These are phyloP conservation scores for Nyctibius grandis DNA, from an alignment of 2,797 vertebrate genomes.

Conservation along the genomic window DNA sequence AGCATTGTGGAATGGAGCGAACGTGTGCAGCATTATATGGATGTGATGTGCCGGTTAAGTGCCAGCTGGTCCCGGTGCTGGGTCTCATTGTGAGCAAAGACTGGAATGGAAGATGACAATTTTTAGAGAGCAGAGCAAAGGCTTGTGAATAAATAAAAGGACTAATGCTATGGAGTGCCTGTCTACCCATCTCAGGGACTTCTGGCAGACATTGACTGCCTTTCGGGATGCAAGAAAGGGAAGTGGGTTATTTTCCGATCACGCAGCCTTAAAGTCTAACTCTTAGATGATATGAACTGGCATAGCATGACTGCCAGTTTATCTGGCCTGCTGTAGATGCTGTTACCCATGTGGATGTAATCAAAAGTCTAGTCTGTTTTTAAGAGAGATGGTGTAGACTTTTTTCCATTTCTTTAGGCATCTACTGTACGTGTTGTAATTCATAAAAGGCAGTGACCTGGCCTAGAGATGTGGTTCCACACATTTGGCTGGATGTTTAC, in stretches of 20 bases:
- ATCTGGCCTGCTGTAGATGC: background rate
- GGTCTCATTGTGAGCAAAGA: background rate
- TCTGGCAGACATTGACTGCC: background rate
- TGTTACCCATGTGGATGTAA: background rate
- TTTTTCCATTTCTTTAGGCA: background rate
- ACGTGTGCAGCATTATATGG: accelerated
- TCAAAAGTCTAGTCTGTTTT: background rate
- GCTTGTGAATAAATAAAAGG: background rate
- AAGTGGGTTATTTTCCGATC: background rate
- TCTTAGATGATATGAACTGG: background rate
- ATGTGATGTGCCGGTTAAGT: background rate
- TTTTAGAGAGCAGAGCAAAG: background rate
- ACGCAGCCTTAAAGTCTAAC: background rate
- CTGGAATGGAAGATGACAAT: background rate
- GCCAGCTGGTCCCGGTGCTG: background rate
- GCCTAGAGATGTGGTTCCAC: background rate
- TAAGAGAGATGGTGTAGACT: background rate
- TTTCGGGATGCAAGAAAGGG: background rate
- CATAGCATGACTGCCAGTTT: background rate
- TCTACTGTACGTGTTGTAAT: background rate
- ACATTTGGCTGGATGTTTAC: background rate
- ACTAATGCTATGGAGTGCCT: background rate
- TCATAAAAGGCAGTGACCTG: background rate
- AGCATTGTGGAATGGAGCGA: background rate
- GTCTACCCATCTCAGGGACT: background rate